Base-by-base conservation (phyloP, 2,113 vertebrate species). In the Scartelaos histophorus region DNA sequence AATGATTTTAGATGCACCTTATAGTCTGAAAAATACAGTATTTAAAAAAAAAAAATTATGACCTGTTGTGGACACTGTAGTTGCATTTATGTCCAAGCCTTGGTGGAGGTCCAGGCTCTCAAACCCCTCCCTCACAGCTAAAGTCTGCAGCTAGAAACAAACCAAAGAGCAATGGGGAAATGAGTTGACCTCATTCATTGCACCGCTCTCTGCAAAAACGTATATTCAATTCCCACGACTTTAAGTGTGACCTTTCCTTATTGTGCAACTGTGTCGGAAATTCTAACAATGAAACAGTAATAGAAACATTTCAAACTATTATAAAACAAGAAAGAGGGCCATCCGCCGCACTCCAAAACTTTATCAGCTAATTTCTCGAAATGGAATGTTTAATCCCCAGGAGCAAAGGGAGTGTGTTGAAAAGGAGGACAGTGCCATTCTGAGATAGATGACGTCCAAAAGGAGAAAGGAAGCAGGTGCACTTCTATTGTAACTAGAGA, bases 401-500 rank as follows among this genome's bases (percentile, higher is more conserved):
- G 54, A 70, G 69, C 22, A 22, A 46, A 38, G 54, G n/a, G 25
- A 70, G 53, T 58, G 35, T 29, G 69, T 70, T 70, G 15, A 38
- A 58, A 70, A 60, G 56, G 54, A 46, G 56, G 56, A 25, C 54
- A 46, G 64, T 66, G 38, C 38, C 43, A 24, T 66, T 47, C 43
- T 24, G n/a, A 66, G 64, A 66, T 24, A 47, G 64, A 66, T 47
- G 12, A 66, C 13, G 64, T 66, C 64, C 64, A 70, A 60, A 70
- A 43, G 43, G 69, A 46, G 53, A 58, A n/a, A 16, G 35, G 22
- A 21, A 16, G 11, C 61, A 64, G 61, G 61, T 64, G 61, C 29
- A 64, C 34, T 38, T 5, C 61, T 43, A 64, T 64, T 64, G 29
- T 64, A 64, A 38, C 61, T n/a, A 34, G 61, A 64, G 61, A 64